phyloP scores from a whole-genome alignment of 2,888 invertebrate genomes.

The Torymus tubicola region DNA sequence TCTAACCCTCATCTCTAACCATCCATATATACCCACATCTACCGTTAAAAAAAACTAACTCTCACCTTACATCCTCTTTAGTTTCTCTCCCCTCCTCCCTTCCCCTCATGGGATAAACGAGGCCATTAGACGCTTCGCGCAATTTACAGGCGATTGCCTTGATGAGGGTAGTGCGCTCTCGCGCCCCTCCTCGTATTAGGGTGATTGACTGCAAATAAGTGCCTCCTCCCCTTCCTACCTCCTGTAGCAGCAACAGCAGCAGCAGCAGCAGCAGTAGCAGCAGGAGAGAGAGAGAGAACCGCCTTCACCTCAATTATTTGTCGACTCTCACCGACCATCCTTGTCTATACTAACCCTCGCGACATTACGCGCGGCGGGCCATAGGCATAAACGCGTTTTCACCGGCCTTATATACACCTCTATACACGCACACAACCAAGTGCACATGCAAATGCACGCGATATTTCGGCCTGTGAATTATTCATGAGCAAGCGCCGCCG shows the following conservation, averaged over 20 bases:
- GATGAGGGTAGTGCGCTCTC: constrained; percentile 1
- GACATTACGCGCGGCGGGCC: constrained; percentile 1
- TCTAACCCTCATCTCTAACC: no score
- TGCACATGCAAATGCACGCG: not conserved
- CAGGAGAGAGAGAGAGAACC: no score
- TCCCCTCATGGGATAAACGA: not conserved
- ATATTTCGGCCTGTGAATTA: constrained; percentile 38
- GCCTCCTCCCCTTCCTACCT: not conserved
- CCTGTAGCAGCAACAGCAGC: no score
- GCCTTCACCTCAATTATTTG: constrained; percentile 39
- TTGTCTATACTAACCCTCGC: not conserved
- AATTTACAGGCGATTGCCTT: constrained; percentile 35
- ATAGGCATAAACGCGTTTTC: no score
- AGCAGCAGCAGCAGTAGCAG: no score
- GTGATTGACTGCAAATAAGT: constrained; percentile 44
- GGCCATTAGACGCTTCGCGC: not conserved
- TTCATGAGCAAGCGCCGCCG: constrained; percentile 10
- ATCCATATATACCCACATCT: no score
- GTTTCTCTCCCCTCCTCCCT: not conserved
- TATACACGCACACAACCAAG: no score
- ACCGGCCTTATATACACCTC: no score
- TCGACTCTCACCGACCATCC: not conserved
- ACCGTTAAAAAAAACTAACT: no score
- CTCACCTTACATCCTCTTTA: no score
- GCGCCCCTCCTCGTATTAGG: constrained; percentile 23